A percentile compares a stretch with the other conserved stretches of the same genome.
Conservation (phyloP, 2,888 invertebrate species). For the Chloromyia formosa region DNA sequence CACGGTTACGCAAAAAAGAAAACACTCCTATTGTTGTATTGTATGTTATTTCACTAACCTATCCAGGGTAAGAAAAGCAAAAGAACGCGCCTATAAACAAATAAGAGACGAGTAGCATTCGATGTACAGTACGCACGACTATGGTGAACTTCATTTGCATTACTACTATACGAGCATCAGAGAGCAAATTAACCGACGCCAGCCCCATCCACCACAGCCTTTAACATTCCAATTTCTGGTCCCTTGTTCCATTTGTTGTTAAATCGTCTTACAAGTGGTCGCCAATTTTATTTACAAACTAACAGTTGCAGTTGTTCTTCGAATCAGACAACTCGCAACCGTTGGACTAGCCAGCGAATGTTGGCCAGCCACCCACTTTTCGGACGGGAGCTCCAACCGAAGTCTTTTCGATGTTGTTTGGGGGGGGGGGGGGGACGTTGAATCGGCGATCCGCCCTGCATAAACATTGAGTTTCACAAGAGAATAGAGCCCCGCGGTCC, state of each 20-base stretch:
- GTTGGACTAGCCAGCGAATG: neutral
- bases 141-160: too few species aligned
- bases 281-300: slow-evolving; percentile 4
- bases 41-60: too few species aligned
- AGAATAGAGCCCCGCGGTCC: neutral
- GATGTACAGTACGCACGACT: too few species aligned
- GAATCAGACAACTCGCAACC: neutral
- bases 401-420: neutral
- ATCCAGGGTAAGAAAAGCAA: too few species aligned
- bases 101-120: too few species aligned
- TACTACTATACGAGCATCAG: too few species aligned
- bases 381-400: neutral
- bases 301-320: neutral
- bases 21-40: too few species aligned
- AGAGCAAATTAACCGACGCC: too few species aligned
- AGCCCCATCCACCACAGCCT: too few species aligned
- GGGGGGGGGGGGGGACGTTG: neutral
- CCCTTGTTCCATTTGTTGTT: slow-evolving; percentile 36
- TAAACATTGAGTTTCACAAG: neutral
- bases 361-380: slow-evolving; percentile 4
- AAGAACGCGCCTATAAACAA: too few species aligned
- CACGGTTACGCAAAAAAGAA: too few species aligned
- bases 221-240: slow-evolving; percentile 25
- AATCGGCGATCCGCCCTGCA: slow-evolving; percentile 30
- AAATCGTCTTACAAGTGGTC: slow-evolving; percentile 38